phyloP scores from a whole-genome alignment of 2,888 invertebrate species.

The Deilephila elpenor region DNA sequence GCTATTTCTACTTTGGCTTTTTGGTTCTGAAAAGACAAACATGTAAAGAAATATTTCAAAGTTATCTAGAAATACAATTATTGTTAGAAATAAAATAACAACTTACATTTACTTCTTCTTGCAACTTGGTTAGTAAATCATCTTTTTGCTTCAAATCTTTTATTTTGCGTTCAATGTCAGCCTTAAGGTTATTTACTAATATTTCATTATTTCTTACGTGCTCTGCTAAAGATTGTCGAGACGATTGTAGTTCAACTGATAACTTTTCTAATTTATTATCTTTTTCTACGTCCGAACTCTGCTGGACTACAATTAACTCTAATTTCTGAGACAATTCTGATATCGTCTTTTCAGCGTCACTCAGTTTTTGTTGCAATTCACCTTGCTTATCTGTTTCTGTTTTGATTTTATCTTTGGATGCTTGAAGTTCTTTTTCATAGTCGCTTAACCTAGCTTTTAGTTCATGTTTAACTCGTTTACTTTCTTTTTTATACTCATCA shows the following conservation, averaged over 20 bases:
- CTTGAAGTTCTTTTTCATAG: constrained; percentile 70
- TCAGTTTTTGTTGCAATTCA: constrained; percentile 67
- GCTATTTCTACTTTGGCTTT: constrained; percentile 72
- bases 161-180: constrained; percentile 71
- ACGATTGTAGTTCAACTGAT: constrained; percentile 72
- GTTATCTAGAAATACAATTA: too few relatives aligned
- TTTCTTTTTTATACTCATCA: constrained; percentile 76
- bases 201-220: constrained; percentile 67
- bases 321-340: constrained; percentile 73
- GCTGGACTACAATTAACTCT: constrained; percentile 72
- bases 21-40: constrained; percentile 60
- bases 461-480: constrained; percentile 80
- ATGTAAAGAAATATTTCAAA: neutral
- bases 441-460: constrained; percentile 85
- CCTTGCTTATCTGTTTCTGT: constrained; percentile 70
- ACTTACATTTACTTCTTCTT: constrained; percentile 75
- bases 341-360: constrained; percentile 66
- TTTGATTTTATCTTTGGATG: constrained; percentile 69
- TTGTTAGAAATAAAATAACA: neutral
- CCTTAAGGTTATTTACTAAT: constrained; percentile 66
- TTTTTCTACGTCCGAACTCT: constrained; percentile 70
- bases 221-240: constrained; percentile 67
- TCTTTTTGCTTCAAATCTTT: constrained; percentile 73
- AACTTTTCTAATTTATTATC: constrained; percentile 75
- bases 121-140: constrained; percentile 66